Evolutionary conservation across 2,113 vertebrate species (phyloP).

Genomic region (Strigops habroptila): DNA sequence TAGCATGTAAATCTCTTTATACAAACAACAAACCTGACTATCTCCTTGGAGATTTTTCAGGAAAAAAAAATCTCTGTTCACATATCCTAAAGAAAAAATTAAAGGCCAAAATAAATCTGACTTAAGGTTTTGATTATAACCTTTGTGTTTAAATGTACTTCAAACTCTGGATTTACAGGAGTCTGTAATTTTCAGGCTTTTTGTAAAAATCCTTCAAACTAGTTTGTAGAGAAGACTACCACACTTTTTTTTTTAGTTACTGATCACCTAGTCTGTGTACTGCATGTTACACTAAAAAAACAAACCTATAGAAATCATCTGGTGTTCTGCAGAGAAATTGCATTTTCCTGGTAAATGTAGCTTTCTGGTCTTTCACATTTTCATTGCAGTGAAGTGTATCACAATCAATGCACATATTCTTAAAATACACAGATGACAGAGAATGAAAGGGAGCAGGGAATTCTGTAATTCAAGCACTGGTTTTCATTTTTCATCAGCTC

Average conservation of each 20-base stretch:
- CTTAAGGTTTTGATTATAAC: background rate
- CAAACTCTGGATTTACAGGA: background rate
- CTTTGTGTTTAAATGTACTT: background rate
- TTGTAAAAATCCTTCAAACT: background rate
- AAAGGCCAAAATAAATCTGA: background rate
- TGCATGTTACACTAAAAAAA: constrained; percentile 33
- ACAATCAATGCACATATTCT: constrained; percentile 42
- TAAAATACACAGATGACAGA: constrained; percentile 46
- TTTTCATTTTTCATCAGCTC: constrained; percentile 67
- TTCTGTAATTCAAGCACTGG: constrained; percentile 64
- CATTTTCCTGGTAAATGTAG: background rate
- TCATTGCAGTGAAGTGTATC: constrained; percentile 28
- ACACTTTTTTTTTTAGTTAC: background rate
- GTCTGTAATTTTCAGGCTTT: background rate
- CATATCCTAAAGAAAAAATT: background rate
- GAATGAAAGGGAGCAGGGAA: constrained; percentile 9
- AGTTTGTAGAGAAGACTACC: background rate
- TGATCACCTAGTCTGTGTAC: background rate
- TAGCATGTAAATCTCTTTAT: background rate
- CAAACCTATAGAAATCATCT: background rate
- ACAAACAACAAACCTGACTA: background rate
- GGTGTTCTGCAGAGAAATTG: background rate
- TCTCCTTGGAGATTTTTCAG: background rate
- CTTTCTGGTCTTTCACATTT: background rate
- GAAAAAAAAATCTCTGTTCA: background rate